Base-by-base conservation (phyloP, 2,113 vertebrate species). In the Dicrurus megarhynchus region DNA sequence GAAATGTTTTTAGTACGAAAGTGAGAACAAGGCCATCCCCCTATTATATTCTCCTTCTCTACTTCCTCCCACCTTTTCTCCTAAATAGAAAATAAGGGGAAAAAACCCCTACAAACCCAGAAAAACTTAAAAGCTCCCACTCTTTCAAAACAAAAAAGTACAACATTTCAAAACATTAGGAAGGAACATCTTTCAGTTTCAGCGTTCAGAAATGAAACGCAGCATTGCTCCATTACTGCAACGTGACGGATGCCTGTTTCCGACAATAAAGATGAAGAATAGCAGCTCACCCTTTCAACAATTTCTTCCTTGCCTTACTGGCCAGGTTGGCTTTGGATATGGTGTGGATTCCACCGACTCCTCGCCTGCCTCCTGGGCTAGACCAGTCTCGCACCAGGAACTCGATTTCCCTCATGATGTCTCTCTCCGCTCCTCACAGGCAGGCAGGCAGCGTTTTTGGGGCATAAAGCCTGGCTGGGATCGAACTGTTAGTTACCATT, bases 21-120 rank as follows among this genome's bases (percentile, higher is more conserved):
- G 96, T 97, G 96, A 94, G 95, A 96, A 96, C 91, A 95, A 96
- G 96, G 95, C 95, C 96, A 97, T 97, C 94, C 93, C 95, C 93
- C 95, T 91, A 95, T 94, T 96, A 97, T 97, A 97, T 97, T 75
- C 79, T 82, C 59, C 94, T 77, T 95, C 92, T 95, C 93, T 95
- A 94, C 93, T 80, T 96, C 94, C 74, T 89, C 84, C 68, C 81
- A 89, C 92, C 73, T 94, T 89, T 76, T 92, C 73, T 79, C 70
- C 80, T 76, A 96, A 95, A 93, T 96, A 93, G 89, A 93, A 97
- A 93, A 97, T 95, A 88, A 81, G 69, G 41, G 86, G 41, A 20
- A 79, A 91, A 87, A 94, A 87, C 12, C 21, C 4, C 5, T 82
- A 95, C 77, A 88, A 95, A 87, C 47, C 3, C 39, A 88, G 84